Base-by-base conservation (phyloP, 1,140 invertebrate genomes). In the Hylyphantes graminicola region DNA sequence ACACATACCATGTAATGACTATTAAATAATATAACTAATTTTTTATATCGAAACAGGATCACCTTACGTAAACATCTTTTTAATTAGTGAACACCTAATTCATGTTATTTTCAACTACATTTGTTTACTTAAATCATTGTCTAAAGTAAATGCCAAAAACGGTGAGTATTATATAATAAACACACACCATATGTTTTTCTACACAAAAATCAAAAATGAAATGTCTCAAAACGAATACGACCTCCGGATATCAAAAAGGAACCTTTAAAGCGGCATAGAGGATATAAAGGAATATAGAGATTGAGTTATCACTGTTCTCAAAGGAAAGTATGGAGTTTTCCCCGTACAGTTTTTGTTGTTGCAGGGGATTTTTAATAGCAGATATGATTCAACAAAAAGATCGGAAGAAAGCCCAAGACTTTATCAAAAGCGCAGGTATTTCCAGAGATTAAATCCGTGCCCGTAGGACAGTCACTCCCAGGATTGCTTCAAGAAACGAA, bases 371-470 rank as follows among this genome's bases (percentile, higher is more conserved):
- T 78, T 78, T 78, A 78, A 78, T 78, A 53, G 76, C 21, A 78
- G 76, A 78, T 78, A 78, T 78, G 76, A 78, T 78, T 78, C 57
- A 55, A 67, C 8, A 17, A 67, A 19, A 78, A 78, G 51, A 13
- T 21, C n/a, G 6, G 48, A 54, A 78, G 67, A 78, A 78, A 67
- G 50, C 10, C 15, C 10, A 35, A 63, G 65, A 78, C 76, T 78
- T 78, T 78, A 78, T 78, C 63, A 78, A 78, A 67, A 67, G 61
- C 63, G 65, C 17, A 76, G 63, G 76, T 78, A 78, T 78, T 78
- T 78, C 54, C 35, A 55, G n/a, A 78, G 76, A 78, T 78, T 78
- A 78, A 67, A 67, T 78, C 67, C 76, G 76, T 78, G 76, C 76
- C 76, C 61, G 17, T 54, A 67, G 76, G 63, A 78, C 48, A 78